A percentile compares a stretch with the other conserved stretches of the same genome.
phyloP scores from a whole-genome alignment of 2,888 invertebrate species.

The Mesorhabditis belari region DNA sequence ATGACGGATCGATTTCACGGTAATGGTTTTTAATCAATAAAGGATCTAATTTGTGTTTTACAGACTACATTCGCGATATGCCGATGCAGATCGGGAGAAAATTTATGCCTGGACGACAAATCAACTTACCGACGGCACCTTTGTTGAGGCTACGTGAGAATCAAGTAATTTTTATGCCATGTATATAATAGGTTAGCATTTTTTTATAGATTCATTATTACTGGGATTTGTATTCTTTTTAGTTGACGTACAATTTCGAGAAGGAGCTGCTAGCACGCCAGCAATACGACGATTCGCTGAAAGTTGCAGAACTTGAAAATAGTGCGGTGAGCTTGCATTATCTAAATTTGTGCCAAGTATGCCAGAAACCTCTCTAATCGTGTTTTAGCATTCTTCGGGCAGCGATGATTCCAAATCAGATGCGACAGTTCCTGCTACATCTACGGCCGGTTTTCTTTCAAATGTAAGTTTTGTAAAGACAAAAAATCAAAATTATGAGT shows the following conservation, averaged over 20 bases:
- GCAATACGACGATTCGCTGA: neutral
- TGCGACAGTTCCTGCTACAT: no score
- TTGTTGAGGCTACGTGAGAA: neutral
- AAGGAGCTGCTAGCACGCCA: neutral
- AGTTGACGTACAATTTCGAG: neutral
- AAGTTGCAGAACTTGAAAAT: neutral
- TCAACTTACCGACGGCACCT: neutral
- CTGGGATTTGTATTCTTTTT: neutral
- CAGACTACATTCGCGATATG: neutral
- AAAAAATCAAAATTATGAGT: no score
- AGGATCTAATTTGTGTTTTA: neutral
- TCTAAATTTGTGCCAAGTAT: no score
- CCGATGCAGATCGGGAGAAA: neutral
- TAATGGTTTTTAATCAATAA: neutral
- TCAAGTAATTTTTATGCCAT: neutral
- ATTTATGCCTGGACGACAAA: neutral
- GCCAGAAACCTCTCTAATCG: no score
- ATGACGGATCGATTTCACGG: neutral
- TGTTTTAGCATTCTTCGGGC: neutral
- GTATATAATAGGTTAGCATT: neutral
- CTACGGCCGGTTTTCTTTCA: neutral
- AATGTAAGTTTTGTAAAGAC: no score
- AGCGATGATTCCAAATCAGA: neutral
- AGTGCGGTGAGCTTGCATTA: neutral
- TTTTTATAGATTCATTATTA: neutral